Percentiles rank a stretch among this genome's conserved stretches.
phyloP scores from a whole-genome alignment of 2,888 invertebrate species.

The Microplitis deprimator region DNA sequence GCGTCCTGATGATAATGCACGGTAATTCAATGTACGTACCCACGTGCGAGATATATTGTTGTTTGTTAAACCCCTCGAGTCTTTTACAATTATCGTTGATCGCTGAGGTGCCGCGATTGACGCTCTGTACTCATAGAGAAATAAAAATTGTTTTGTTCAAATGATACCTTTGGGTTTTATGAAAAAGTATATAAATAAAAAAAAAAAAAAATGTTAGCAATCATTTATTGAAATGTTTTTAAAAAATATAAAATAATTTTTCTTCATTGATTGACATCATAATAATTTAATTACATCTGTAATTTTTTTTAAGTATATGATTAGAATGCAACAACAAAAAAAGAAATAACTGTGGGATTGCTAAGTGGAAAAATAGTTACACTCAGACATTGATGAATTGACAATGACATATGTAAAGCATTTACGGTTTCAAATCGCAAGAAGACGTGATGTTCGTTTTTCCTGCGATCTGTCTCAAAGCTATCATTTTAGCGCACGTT shows the following conservation, averaged over 20 bases:
- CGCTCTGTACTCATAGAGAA: background rate
- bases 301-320: background rate
- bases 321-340: background rate
- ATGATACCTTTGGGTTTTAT: background rate
- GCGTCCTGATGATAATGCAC: conserved; percentile 65
- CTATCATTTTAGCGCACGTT: background rate
- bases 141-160: conserved; percentile 6
- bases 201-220: background rate
- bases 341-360: background rate
- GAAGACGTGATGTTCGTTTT: background rate
- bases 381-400: conserved; percentile 12
- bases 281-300: background rate
- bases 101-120: conserved; percentile 30
- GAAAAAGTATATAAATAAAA: background rate
- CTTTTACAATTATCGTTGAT: conserved; percentile 48
- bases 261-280: too few species aligned
- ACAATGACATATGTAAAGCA: conserved; percentile 21
- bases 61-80: conserved; percentile 38
- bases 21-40: conserved; percentile 64
- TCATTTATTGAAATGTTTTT: background rate
- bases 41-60: conserved; percentile 45
- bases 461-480: background rate
- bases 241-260: too few species aligned
- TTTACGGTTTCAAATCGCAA: background rate
- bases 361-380: background rate